A percentile compares a stretch with the other conserved stretches of the same genome.
Evolutionary conservation across 2,888 invertebrate species (phyloP).

Genomic region (Cheilosia vernalis): DNA sequence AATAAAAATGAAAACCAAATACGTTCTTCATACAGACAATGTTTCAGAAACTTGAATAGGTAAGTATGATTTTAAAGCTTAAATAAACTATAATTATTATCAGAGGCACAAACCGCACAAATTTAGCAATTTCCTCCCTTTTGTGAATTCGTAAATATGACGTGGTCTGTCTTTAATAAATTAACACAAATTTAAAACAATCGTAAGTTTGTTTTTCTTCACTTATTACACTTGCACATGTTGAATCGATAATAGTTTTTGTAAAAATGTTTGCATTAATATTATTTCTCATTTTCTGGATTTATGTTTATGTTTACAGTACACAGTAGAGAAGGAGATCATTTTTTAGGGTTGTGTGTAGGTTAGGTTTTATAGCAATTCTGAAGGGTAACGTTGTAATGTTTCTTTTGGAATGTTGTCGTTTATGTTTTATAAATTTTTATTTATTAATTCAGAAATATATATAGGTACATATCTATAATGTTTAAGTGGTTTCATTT

Average conservation of each 20-base stretch:
- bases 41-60: constrained; percentile 33
- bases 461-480: not conserved
- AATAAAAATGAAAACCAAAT: constrained; percentile 10
- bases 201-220: not conserved
- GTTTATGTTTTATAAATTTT: constrained; percentile 29
- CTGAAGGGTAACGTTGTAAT: constrained; percentile 17
- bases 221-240: not conserved
- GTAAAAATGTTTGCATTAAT: constrained; percentile 4
- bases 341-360: constrained; percentile 31
- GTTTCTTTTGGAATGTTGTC: constrained; percentile 1
- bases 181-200: constrained; percentile 8
- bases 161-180: not conserved
- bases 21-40: not conserved
- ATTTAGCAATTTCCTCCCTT: not conserved
- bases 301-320: constrained; percentile 27
- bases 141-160: not conserved
- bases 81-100: constrained; percentile 6
- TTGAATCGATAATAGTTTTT: constrained; percentile 21
- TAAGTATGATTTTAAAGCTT: not conserved
- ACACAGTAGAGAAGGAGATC: constrained; percentile 49
- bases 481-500: constrained; percentile 5
- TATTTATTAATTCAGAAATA: constrained; percentile 20
- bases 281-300: constrained; percentile 7
- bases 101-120: constrained; percentile 22
- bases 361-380: constrained; percentile 19